These are phyloP conservation scores for Hippocampus barbouri DNA, from an alignment of 2,113 vertebrate genomes.

Conservation along the genomic window DNA sequence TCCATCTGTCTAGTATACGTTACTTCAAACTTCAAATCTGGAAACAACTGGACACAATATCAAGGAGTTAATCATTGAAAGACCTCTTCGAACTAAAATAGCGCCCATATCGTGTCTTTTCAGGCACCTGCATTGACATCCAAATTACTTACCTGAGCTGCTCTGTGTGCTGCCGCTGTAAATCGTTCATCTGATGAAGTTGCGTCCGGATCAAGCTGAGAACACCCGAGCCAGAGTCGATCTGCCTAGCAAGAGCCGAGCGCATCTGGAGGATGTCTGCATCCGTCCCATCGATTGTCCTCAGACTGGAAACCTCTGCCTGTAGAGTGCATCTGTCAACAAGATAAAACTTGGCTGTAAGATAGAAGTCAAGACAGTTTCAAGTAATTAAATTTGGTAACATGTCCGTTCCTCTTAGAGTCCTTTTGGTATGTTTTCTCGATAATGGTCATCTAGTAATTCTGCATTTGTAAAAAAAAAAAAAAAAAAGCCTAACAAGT, in stretches of 20 bases:
- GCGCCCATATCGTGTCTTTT: neutral
- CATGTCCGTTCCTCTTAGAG: neutral
- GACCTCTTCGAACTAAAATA: too few relatives aligned
- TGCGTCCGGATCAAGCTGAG: slow-evolving; percentile 78
- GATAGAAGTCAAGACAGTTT: neutral
- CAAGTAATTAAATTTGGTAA: neutral
- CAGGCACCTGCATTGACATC: neutral
- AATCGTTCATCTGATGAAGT: slow-evolving; percentile 66
- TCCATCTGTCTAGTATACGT: too few relatives aligned
- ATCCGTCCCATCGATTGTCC: slow-evolving; percentile 70
- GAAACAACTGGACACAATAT: too few relatives aligned
- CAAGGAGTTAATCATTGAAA: too few relatives aligned
- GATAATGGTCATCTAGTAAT: neutral
- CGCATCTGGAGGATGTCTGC: slow-evolving; percentile 40
- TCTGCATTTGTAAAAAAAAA: neutral
- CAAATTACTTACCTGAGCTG: slow-evolving; percentile 66
- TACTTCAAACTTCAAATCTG: too few relatives aligned
- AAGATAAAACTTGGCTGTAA: slow-evolving; percentile 11
- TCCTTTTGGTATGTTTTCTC: neutral
- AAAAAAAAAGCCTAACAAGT: neutral
- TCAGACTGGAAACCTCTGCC: slow-evolving; percentile 70
- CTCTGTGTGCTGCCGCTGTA: slow-evolving; percentile 61
- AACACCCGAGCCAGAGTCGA: slow-evolving; percentile 62
- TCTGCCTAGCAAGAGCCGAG: slow-evolving; percentile 35
- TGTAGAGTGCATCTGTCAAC: slow-evolving; percentile 72